Base-by-base conservation (phyloP, 2,113 vertebrate genomes). In the Andinoacara biseriatus region DNA sequence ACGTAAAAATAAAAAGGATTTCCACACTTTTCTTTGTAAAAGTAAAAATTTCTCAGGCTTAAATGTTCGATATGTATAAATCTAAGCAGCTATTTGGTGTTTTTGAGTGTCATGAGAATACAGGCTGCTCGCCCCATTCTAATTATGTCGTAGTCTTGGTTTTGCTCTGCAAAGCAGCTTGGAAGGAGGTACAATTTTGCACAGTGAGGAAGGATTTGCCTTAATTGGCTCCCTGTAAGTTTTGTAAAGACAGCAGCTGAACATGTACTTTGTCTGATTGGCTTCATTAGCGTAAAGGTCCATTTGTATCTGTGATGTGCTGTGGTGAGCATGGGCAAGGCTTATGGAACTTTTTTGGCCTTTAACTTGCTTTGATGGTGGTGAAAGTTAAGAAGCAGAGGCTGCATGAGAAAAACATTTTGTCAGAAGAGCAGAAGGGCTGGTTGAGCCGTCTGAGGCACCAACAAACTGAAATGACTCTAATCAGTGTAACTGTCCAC, bases 151-250 rank as follows among this genome's bases (percentile, higher is more conserved):
- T 0, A 6, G 52, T 54, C 24, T 75, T 74, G 6, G 82, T 72
- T 29, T 81, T 31, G n/a, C 72, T 69, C 72, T 76, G 82, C 59
- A 59, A 18, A 74, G 69, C 75, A 29, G 72, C 60, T 74, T 49
- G 58, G 15, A 74, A 58, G 9, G 81, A 86, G 63, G 49, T 7
- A 3, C 46, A 29, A 67, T 10, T 83, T 61, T 60, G 77, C 85
- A 58, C 65, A 18, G 54, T 67, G 60, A 65, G 35, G 72, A 6
- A 61, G 63, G 87, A 82, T 87, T 83, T 69, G 82, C 81, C 74
- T 58, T 93, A 90, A 93, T 91, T 92, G 90, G 83, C 92, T 93
- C 86, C 82, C 69, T n/a, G 78, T 75, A 89, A 86, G 86, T 90
- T 90, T 74, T 80, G 83, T 67, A 74, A 81, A 88, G 81, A 90